A percentile compares a stretch with the other conserved stretches of the same genome.
phyloP scores from a whole-genome alignment of 2,113 vertebrate genomes.

The Tyto alba region DNA sequence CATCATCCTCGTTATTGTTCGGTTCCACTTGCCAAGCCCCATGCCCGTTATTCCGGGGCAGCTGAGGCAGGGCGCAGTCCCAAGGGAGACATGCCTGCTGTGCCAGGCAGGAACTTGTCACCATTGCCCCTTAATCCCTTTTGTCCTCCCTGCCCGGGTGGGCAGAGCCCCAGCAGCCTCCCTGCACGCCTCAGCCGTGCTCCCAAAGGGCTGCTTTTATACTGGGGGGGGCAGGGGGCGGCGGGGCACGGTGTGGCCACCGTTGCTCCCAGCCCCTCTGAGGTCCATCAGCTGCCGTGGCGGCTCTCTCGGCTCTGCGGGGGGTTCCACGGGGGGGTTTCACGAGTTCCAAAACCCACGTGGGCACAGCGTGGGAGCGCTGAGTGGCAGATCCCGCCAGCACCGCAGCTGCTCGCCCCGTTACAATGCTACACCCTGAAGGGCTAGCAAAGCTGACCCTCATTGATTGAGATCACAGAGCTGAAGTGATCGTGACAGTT shows the following conservation, averaged over 20 bases:
- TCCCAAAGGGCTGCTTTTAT: neutral
- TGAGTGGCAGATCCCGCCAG: rapidly evolving
- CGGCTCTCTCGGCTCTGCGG: neutral
- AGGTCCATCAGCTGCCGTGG: too few species aligned
- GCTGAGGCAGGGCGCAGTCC: neutral
- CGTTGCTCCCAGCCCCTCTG: neutral
- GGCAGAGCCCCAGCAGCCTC: neutral
- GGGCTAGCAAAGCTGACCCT: neutral
- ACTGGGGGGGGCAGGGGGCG: neutral
- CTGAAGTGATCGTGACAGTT: neutral
- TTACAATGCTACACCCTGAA: neutral
- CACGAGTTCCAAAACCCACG: too few species aligned
- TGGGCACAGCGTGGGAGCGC: too few species aligned
- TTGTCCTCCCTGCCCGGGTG: too few species aligned
- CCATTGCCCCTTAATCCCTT: too few species aligned
- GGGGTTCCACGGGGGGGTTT: neutral
- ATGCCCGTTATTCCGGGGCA: too few species aligned
- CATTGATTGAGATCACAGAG: neutral
- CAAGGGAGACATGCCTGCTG: neutral
- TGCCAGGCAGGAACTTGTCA: too few species aligned
- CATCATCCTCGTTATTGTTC: neutral
- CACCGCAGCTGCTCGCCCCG: neutral
- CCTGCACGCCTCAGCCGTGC: too few species aligned
- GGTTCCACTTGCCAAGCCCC: too few species aligned
- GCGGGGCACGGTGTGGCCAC: neutral